Conservation (phyloP, 2,888 invertebrate species). For the Muscina levida region DNA sequence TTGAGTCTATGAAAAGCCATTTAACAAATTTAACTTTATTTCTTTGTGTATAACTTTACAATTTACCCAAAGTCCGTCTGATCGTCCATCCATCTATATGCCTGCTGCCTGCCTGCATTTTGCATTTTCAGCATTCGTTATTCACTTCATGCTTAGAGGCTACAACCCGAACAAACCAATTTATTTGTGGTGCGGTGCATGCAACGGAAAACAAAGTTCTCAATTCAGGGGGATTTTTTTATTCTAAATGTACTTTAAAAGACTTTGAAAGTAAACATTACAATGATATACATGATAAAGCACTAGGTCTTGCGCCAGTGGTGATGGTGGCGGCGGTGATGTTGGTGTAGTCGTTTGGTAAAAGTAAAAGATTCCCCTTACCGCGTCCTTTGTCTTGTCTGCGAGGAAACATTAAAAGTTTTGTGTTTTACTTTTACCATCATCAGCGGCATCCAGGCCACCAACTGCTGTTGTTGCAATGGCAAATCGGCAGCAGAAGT, state of each 20-base stretch:
- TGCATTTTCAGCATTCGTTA: neutral
- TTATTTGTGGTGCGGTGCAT: constrained; percentile 53
- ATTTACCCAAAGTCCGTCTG: constrained; percentile 47
- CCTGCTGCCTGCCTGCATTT: constrained; percentile 1
- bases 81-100: too few species aligned
- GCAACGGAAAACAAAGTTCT: constrained; percentile 44
- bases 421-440: constrained; percentile 55
- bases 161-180: constrained; percentile 42
- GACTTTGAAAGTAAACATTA: constrained; percentile 61
- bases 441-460: neutral
- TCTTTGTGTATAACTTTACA: constrained; percentile 55
- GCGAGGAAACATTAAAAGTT: constrained; percentile 62
- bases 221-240: constrained; percentile 9
- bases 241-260: constrained; percentile 59
- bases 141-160: constrained; percentile 26
- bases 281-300: constrained; percentile 40
- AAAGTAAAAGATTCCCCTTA: constrained; percentile 18
- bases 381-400: constrained; percentile 43
- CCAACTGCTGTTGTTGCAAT: neutral
- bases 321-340: constrained; percentile 3
- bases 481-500: neutral
- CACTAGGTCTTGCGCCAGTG: neutral
- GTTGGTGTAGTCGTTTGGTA: neutral
- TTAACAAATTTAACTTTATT: constrained; percentile 56
- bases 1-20: constrained; percentile 57